These are phyloP conservation scores for Brachyhypopomus occidentalis DNA, from an alignment of 2,113 vertebrate genomes.

Conservation along the genomic window DNA sequence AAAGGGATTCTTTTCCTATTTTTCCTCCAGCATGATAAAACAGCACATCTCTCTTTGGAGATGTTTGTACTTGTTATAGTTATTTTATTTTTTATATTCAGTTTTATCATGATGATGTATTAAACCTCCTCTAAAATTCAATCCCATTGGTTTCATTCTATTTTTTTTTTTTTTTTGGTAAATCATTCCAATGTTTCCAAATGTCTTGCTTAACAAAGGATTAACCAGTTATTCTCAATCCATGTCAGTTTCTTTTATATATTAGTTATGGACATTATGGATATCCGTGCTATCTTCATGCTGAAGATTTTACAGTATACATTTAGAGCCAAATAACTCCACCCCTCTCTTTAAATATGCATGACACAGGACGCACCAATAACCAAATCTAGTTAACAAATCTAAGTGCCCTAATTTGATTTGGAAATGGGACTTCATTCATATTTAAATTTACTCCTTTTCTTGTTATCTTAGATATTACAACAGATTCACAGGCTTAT, in stretches of 20 bases:
- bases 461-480: constrained; percentile 44
- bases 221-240: too few relatives aligned
- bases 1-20: constrained; percentile 68
- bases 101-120: constrained; percentile 71
- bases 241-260: too few relatives aligned
- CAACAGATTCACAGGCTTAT: constrained; percentile 24
- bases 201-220: too few relatives aligned
- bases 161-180: neutral
- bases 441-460: constrained; percentile 64
- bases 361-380: constrained; percentile 7
- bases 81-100: constrained; percentile 82
- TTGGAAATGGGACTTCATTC: constrained; percentile 66
- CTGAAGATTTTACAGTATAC: neutral
- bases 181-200: too few relatives aligned
- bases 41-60: constrained; percentile 55
- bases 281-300: neutral
- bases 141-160: constrained; percentile 21
- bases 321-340: constrained; percentile 18
- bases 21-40: constrained; percentile 48
- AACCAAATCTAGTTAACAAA: constrained; percentile 55
- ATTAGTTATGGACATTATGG: too few relatives aligned
- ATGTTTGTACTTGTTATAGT: constrained; percentile 74
- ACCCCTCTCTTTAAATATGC: constrained; percentile 1
- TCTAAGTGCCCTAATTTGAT: constrained; percentile 62
- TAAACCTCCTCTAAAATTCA: constrained; percentile 73